phyloP scores from a whole-genome alignment of 1,140 invertebrate species.

The Galleria mellonella region DNA sequence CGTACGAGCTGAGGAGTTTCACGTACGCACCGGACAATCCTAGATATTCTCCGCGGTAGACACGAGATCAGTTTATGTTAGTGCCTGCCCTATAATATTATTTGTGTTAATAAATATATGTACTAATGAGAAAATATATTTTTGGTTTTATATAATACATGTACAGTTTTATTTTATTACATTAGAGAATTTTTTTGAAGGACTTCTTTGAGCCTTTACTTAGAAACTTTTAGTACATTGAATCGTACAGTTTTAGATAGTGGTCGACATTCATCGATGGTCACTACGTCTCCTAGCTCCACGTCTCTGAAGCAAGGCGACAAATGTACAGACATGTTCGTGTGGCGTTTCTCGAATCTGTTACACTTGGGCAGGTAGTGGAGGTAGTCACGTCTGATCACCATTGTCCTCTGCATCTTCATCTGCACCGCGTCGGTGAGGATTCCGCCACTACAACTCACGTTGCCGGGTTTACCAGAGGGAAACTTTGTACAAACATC shows the following conservation, averaged over 20 bases:
- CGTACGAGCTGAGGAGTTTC: slow-evolving; percentile 68
- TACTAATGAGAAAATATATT: slow-evolving; percentile 64
- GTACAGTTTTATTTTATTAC: slow-evolving; percentile 1
- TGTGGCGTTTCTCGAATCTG: slow-evolving; percentile 98
- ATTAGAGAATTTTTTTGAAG: slow-evolving; percentile 83
- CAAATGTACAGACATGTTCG: slow-evolving; percentile 98
- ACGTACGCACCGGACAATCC: slow-evolving; percentile 72
- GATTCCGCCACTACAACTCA: slow-evolving; percentile 97
- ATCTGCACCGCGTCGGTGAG: slow-evolving; percentile 95
- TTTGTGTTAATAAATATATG: slow-evolving; percentile 22
- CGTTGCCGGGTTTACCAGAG: too few species aligned
- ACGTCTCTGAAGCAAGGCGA: slow-evolving; percentile 99
- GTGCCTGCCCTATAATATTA: slow-evolving; percentile 39
- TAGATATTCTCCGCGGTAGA: slow-evolving; percentile 65
- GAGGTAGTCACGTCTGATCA: slow-evolving; percentile 97
- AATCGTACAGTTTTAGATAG: slow-evolving; percentile 99
- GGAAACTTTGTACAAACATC: too few species aligned
- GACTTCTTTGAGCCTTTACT: slow-evolving; percentile 96
- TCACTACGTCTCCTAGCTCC: slow-evolving; percentile 96
- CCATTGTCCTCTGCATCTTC: slow-evolving; percentile 99
- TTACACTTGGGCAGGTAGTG: slow-evolving; percentile 99
- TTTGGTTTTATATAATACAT: slow-evolving; percentile 41
- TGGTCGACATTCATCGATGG: slow-evolving; percentile 98
- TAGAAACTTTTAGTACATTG: slow-evolving; percentile 98
- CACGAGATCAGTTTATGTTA: slow-evolving; percentile 7